Evolutionary conservation across 64 coral and sea anemone species (phyloP), one percentile per base, ranked within the genome.

Genomic region (Porites lutea): DNA sequence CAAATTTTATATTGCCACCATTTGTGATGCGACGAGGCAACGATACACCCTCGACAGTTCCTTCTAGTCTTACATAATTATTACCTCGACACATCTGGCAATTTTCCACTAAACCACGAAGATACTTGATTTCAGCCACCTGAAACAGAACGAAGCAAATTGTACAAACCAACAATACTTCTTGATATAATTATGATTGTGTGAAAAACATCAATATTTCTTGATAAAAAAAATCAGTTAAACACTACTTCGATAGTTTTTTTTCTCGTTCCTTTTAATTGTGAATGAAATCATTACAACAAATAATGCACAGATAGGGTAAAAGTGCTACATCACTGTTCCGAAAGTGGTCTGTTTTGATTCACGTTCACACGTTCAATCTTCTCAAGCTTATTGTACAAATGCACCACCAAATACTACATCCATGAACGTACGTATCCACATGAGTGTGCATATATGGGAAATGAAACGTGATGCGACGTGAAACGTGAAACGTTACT

Each of bases 11-110:
- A 37, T 0, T 37, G 27, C 27, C 27, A 0, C 27, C 27, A 37
- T 37, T 37, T 37, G 27, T 37, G 27, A 37, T 37, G 27, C 27
- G 27, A 37, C 27, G 27, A 0, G 27, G 27, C 27, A 0, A 1
- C 1, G 0, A 37, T 37, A 37, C 27, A 37, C 27, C 1, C 27
- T 37, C 0, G 27, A 37, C 27, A 0, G 27, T 37, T 37, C 27
- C 27, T 37, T 37, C 27, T 37, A 37, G 27, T 37, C 27, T 20
- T 60, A 7, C 58, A 48, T 55, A n/a, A n/a, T n/a, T n/a, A 16
- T 59, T 90, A 98, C 96, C 96, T 98, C 96, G 86, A 82, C 96
- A 98, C 90, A 98, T 96, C 22, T 96, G 90, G 54, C 96, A 98
- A 5, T 89, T 87, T 70, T 98, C 90, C 15, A 98, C 91, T 20